Conservation (phyloP, 2,113 vertebrate species). For the Apodemus sylvaticus region DNA sequence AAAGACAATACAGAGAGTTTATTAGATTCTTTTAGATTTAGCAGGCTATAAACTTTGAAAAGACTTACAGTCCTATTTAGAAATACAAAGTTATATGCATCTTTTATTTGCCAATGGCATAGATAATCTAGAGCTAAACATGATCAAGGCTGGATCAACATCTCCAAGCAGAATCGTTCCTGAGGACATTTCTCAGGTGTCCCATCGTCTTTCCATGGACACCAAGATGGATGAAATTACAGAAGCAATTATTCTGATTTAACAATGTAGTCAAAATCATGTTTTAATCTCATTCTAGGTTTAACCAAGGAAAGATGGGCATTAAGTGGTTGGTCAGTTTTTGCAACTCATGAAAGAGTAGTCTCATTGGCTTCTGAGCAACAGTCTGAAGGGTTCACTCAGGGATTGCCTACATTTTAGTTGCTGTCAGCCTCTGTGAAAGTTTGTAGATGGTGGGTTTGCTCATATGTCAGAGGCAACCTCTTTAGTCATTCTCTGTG, state of each 20-base stretch:
- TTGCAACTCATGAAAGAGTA: slow-evolving; percentile 28
- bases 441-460: slow-evolving; percentile 46
- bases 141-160: neutral
- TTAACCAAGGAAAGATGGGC: slow-evolving; percentile 44
- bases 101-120: neutral
- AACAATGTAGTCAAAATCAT: slow-evolving; percentile 71
- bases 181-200: slow-evolving; percentile 44
- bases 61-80: neutral
- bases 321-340: slow-evolving; percentile 12
- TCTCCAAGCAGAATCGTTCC: slow-evolving; percentile 54
- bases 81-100: slow-evolving; percentile 3
- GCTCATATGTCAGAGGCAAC: slow-evolving; percentile 53
- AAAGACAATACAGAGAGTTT: neutral
- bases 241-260: slow-evolving; percentile 65
- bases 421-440: neutral
- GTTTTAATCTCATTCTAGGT: slow-evolving; percentile 46
- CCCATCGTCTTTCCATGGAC: slow-evolving; percentile 41
- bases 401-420: slow-evolving; percentile 16
- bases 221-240: slow-evolving; percentile 64
- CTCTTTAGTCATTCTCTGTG: neutral
- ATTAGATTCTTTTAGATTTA: neutral
- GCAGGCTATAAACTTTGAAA: neutral
- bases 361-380: slow-evolving; percentile 63
- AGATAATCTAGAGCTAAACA: neutral
- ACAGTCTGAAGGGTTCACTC: slow-evolving; percentile 54